Conservation (phyloP, 2,888 invertebrate genomes). For the Scelioninae gen. 2 region DNA sequence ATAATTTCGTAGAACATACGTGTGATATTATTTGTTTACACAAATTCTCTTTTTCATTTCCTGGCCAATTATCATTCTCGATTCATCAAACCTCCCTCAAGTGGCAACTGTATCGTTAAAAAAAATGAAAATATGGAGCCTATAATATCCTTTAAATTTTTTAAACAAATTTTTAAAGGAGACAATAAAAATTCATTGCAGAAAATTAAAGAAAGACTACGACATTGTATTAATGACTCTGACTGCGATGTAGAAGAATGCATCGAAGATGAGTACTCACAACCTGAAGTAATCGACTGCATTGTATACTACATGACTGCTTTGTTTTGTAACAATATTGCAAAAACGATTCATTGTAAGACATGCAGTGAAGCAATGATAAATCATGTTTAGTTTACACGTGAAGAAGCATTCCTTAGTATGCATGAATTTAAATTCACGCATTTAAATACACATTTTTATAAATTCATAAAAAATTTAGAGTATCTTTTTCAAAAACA, state of each 20-base stretch:
- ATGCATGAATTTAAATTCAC: constrained; percentile 3
- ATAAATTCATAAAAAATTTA: constrained; percentile 19
- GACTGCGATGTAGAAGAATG: constrained; percentile 24
- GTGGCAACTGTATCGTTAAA: background rate
- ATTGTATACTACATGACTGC: constrained; percentile 20
- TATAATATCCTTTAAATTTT: background rate
- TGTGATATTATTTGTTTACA: no score
- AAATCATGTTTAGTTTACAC: constrained; percentile 5
- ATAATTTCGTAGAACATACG: no score
- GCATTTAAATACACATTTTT: constrained; percentile 5
- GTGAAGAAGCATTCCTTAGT: constrained; percentile 2
- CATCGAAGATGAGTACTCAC: constrained; percentile 26
- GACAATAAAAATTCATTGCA: background rate
- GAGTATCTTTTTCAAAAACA: constrained; percentile 17
- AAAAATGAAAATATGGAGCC: background rate
- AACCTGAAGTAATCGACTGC: constrained; percentile 24
- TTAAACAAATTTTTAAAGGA: background rate
- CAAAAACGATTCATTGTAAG: constrained; percentile 16
- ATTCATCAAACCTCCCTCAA: constrained; percentile 1
- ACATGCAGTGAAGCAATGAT: constrained; percentile 1
- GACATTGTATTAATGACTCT: constrained; percentile 4
- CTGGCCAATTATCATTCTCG: no score
- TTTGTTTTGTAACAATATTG: constrained; percentile 6
- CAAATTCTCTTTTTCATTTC: no score
- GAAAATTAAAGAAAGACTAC: background rate